Base-by-base conservation (phyloP, 2,888 invertebrate genomes). In the Monopis laevigella region DNA sequence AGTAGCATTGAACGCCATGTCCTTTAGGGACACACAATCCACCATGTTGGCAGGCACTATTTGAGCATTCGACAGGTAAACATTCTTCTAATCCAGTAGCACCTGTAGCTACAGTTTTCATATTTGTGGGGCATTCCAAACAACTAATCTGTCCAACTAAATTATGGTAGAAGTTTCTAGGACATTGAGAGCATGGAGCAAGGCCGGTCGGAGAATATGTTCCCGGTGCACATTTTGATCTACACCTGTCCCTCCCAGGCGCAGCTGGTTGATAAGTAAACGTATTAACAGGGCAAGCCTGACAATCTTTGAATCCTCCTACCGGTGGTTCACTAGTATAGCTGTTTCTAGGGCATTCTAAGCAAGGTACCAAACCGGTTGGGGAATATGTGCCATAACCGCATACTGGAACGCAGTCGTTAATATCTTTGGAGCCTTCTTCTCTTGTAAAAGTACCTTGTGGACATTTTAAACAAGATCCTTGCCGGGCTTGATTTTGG, bases 351-450 rank as follows among this genome's bases (percentile, higher is more conserved):
- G 96, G 93, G 70, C 98, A 98, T 65, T 96, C 95, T 45, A 95
- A 80, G 61, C 98, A 98, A 13, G 96, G 93, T 3, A 94, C 94
- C 52, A 97, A 82, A 34, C 96, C 96, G 11, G 95, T 96, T 32
- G 94, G 94, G 1, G 96, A 96, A 66, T 95, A 97, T 14, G 96
- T 97, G 44, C 98, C 98, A 59, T 90, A 96, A 13, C 97, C 97
- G 59, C 97, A 98, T 8, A 96, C 96, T 1, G 97, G 96, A 40
- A 96, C 84, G 59, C 96, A 96, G 54, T 94, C 94, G 43, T 86
- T 84, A 28, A 93, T 78, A 42, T 89, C 88, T 67, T 96, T 96
- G 0, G 93, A 93, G 14, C 93, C 94, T 70, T 93, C 89, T 72
- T 94, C 93, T 54, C 87, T 84, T 1, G 98, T 98, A 59, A 95